Conservation (phyloP, 2,888 invertebrate species). For the Digitonthophagus gazella region DNA sequence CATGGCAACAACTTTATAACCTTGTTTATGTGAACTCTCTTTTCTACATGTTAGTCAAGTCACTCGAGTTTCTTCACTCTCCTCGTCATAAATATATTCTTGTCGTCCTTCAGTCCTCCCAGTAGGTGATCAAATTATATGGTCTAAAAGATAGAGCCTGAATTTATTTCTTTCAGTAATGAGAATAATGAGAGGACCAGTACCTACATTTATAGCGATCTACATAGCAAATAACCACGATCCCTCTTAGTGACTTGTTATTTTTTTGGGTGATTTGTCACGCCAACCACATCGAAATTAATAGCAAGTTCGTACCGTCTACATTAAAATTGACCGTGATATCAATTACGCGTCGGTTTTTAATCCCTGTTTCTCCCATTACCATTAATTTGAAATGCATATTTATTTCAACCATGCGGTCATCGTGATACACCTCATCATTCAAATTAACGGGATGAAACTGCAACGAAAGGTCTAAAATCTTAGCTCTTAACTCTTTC, state of each 20-base stretch:
- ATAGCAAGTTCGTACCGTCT: neutral
- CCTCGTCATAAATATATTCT: too few species aligned
- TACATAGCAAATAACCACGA: neutral
- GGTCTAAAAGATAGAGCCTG: too few species aligned
- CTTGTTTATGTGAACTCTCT: too few species aligned
- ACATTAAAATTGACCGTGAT: neutral
- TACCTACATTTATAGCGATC: neutral
- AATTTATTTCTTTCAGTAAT: too few species aligned
- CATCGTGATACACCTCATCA: neutral
- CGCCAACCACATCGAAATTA: neutral
- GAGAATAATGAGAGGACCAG: too few species aligned
- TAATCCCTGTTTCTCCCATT: neutral
- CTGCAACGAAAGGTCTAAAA: neutral
- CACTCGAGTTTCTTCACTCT: too few species aligned
- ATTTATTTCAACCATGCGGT: neutral
- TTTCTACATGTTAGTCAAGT: too few species aligned
- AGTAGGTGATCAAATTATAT: too few species aligned
- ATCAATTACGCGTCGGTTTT: neutral
- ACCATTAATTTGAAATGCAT: neutral
- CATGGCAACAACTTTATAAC: neutral
- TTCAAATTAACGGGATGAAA: neutral
- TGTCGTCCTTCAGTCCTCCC: too few species aligned
- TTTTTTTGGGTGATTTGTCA: neutral
- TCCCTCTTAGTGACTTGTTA: neutral
- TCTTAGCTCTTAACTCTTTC: neutral